These are phyloP conservation scores for Chromoteleia sp. DNA, from an alignment of 2,888 invertebrate genomes.

Conservation along the genomic window DNA sequence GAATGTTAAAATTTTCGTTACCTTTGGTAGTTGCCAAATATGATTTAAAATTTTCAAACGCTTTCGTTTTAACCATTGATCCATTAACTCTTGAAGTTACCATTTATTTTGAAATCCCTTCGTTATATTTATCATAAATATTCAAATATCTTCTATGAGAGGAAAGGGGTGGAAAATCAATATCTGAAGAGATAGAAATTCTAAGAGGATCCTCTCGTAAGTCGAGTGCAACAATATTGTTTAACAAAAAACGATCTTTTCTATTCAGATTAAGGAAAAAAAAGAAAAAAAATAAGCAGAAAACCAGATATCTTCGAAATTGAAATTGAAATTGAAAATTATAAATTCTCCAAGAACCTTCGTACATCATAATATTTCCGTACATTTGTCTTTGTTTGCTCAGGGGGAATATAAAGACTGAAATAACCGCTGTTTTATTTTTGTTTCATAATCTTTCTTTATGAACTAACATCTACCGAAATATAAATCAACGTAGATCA, in stretches of 20 bases:
- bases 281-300: no score
- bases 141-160: background rate
- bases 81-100: background rate
- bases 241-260: constrained; percentile 7
- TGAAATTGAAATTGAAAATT: background rate
- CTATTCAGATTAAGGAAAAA: background rate
- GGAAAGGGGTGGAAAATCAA: constrained; percentile 21
- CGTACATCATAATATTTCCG: no score
- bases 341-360: constrained; percentile 1
- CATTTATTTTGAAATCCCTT: constrained; percentile 18
- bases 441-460: no score
- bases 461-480: background rate
- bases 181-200: constrained; percentile 6
- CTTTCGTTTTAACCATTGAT: background rate
- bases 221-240: constrained; percentile 14
- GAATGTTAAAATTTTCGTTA: background rate
- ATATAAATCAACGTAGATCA: constrained; percentile 11
- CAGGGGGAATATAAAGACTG: background rate
- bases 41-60: no score
- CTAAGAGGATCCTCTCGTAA: constrained; percentile 14
- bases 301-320: background rate
- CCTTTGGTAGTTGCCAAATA: no score
- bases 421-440: no score
- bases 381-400: constrained; percentile 7
- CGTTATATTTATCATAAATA: background rate